phyloP scores from a whole-genome alignment of 2,888 invertebrate genomes.

The Drosophila lutescens region DNA sequence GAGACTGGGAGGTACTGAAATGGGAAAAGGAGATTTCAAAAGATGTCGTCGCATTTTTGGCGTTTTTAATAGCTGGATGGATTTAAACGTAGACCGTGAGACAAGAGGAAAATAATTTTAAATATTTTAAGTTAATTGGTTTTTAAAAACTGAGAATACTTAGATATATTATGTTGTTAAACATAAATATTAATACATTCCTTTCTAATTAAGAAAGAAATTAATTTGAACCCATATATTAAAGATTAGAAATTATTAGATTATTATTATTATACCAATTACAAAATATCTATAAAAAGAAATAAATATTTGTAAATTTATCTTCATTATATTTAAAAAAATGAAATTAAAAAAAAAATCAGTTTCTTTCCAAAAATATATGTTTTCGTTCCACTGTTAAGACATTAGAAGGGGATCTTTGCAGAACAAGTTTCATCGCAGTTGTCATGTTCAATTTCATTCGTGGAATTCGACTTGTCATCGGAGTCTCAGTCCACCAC shows the following conservation, averaged over 20 bases:
- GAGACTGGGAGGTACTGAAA: slow-evolving; percentile 5
- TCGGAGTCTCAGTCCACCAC: slow-evolving; percentile 46
- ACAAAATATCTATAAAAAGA: no score
- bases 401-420: slow-evolving; percentile 17
- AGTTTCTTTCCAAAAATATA: neutral
- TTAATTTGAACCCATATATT: no score
- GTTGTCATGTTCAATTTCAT: slow-evolving; percentile 79
- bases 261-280: no score
- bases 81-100: slow-evolving; percentile 23
- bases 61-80: slow-evolving; percentile 69
- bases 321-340: no score
- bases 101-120: no score
- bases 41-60: slow-evolving; percentile 59
- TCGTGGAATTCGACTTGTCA: slow-evolving; percentile 63
- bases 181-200: no score
- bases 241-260: no score
- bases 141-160: no score
- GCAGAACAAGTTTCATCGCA: slow-evolving; percentile 68
- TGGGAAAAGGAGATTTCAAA: slow-evolving; percentile 63
- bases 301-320: no score
- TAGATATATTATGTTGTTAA: no score
- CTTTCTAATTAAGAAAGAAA: no score
- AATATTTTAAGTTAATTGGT: no score
- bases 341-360: neutral
- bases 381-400: slow-evolving; percentile 50